Conservation (phyloP, 2,797 vertebrate genomes). For the Mormyrus proboscirostris region DNA sequence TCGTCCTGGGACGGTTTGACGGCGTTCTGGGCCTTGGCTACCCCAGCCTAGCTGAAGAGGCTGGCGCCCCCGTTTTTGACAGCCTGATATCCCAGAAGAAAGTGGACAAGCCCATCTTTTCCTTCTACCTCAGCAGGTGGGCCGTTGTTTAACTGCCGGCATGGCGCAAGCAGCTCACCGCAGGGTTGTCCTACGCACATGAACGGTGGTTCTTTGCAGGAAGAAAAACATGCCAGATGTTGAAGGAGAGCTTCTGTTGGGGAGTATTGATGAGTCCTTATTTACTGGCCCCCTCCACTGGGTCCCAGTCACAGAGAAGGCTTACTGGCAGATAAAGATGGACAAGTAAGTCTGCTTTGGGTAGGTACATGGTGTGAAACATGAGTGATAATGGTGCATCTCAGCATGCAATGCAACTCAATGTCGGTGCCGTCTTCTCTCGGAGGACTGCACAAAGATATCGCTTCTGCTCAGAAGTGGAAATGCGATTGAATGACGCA, state of each 20-base stretch:
- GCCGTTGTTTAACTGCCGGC: background rate
- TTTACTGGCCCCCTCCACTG: constrained; percentile 23
- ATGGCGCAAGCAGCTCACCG: background rate
- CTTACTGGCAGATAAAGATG: constrained; percentile 27
- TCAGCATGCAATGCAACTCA: background rate
- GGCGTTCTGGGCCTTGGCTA: constrained; percentile 74
- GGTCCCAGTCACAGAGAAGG: constrained; percentile 9
- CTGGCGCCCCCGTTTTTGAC: constrained; percentile 72
- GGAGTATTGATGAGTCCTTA: background rate
- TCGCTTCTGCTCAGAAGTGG: background rate
- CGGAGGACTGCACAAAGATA: background rate
- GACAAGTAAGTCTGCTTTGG: constrained; percentile 16
- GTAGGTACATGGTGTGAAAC: background rate
- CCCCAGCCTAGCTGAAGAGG: constrained; percentile 62
- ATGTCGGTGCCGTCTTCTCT: background rate
- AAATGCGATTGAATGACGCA: background rate
- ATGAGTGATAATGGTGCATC: background rate
- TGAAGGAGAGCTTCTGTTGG: constrained; percentile 53
- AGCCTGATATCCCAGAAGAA: constrained; percentile 65
- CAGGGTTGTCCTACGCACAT: background rate
- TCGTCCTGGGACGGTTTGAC: constrained; percentile 68
- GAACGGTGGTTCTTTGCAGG: constrained; percentile 44
- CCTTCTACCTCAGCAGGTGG: constrained; percentile 74
- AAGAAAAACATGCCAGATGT: constrained; percentile 29
- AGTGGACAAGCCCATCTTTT: constrained; percentile 70